phyloP scores from a whole-genome alignment of 2,113 vertebrate genomes.

The Zonotrichia leucophrys region DNA sequence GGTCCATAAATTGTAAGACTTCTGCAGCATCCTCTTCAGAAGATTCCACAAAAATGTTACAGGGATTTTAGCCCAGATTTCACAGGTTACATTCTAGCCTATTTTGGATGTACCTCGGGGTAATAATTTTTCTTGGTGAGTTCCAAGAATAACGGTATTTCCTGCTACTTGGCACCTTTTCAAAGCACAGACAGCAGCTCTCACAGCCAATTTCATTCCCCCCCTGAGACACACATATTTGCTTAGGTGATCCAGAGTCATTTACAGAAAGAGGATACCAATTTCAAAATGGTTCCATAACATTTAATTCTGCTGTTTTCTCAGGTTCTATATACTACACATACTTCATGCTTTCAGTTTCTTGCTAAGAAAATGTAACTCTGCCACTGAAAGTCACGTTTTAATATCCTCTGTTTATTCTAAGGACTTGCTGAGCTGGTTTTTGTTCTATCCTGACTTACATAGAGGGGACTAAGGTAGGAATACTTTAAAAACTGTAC shows the following conservation, averaged over 20 bases:
- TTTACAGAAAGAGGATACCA: not conserved
- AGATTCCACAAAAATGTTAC: not conserved
- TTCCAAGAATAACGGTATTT: constrained; percentile 22
- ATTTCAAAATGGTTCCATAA: not conserved
- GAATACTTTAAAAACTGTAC: not conserved
- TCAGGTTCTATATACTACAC: not conserved
- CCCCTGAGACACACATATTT: not conserved
- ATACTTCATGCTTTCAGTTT: not conserved
- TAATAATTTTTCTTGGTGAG: not conserved
- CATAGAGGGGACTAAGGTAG: not conserved
- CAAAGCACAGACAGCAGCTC: constrained; percentile 7
- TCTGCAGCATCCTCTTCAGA: not conserved
- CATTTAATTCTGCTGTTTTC: not conserved
- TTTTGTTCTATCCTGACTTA: not conserved
- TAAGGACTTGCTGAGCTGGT: not conserved
- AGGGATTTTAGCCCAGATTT: constrained; percentile 8
- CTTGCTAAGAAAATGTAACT: not conserved
- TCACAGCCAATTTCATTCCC: not conserved
- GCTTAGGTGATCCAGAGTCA: not conserved
- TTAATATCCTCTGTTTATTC: not conserved
- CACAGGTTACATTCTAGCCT: not conserved
- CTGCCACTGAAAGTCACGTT: not conserved
- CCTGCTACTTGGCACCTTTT: constrained; percentile 14
- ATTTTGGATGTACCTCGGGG: not conserved
- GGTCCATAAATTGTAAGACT: not conserved